phyloP scores from a whole-genome alignment of 2,888 invertebrate genomes.

The Cantharis rufa region DNA sequence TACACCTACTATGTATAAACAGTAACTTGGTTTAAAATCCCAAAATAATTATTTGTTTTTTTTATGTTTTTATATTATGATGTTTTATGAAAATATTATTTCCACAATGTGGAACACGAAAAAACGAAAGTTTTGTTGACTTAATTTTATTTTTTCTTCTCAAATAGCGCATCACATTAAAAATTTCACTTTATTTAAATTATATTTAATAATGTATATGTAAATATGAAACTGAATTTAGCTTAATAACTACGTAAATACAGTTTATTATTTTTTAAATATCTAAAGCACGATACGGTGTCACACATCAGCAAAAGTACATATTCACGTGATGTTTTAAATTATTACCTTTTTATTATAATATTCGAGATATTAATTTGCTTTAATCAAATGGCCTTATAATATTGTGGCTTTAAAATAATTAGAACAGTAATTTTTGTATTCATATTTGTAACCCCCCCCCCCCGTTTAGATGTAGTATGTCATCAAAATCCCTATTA shows the following conservation, averaged over 20 bases:
- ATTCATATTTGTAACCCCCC: no score
- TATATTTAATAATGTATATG: neutral
- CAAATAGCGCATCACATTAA: neutral
- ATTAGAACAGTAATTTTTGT: no score
- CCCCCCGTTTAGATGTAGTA: no score
- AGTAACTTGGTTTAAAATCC: no score
- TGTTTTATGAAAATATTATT: neutral
- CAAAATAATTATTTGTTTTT: neutral
- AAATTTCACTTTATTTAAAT: slow-evolving; percentile 4
- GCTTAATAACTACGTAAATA: neutral
- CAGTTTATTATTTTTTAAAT: neutral
- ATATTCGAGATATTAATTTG: neutral
- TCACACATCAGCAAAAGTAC: neutral
- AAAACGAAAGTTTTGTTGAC: neutral
- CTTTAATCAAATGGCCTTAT: no score
- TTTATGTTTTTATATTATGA: neutral
- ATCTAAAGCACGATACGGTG: neutral
- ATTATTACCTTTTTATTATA: neutral
- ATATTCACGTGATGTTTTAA: neutral
- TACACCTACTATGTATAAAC: no score
- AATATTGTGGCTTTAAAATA: no score
- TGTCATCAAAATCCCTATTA: neutral
- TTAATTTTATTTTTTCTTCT: slow-evolving; percentile 1
- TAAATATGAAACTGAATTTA: neutral
- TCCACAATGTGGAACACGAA: neutral